phyloP scores from a whole-genome alignment of 2,113 vertebrate species.

The Pogona vitticeps region DNA sequence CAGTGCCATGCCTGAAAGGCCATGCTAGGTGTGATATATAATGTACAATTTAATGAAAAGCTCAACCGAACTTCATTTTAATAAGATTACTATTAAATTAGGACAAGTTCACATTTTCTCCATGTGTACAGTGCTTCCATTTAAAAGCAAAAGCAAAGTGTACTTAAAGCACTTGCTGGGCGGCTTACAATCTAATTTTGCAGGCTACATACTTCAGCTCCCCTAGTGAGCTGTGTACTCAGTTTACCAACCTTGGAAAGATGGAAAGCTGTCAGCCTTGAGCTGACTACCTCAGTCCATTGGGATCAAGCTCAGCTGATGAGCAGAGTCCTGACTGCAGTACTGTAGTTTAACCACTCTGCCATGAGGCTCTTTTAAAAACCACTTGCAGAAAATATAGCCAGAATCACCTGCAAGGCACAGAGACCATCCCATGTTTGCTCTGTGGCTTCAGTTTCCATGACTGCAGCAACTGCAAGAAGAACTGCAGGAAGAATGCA shows the following conservation, averaged over 20 bases:
- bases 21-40: neutral
- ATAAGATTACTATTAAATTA: neutral
- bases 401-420: neutral
- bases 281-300: no score
- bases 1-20: neutral
- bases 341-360: no score
- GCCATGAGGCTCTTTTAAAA: neutral
- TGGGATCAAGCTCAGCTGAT: no score
- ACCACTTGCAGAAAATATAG: neutral
- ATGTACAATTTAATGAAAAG: neutral
- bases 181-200: no score
- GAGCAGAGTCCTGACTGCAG: no score
- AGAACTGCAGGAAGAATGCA: neutral
- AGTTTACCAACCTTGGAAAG: no score
- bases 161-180: no score
- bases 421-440: neutral
- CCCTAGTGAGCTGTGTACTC: no score
- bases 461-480: neutral
- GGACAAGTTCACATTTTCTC: neutral
- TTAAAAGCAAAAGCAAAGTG: no score
- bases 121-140: no score
- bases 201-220: no score
- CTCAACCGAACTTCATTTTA: neutral
- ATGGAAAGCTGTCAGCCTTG: no score
- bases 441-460: neutral